These are phyloP conservation scores for Epinephelus cyanopodus DNA, from an alignment of 2,113 vertebrate genomes.

Conservation along the genomic window DNA sequence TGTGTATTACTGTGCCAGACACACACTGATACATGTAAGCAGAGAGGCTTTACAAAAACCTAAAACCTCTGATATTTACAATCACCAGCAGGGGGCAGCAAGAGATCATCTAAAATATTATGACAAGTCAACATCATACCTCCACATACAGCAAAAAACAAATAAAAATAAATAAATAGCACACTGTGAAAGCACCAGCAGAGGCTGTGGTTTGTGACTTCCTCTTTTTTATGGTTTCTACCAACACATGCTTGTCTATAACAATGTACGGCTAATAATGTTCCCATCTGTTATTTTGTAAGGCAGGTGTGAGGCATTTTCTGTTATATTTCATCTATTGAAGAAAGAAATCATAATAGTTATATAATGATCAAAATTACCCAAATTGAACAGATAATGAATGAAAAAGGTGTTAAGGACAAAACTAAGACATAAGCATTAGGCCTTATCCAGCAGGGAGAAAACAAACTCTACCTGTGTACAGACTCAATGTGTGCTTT, in stretches of 20 bases:
- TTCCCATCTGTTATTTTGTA: neutral
- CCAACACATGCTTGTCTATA: neutral
- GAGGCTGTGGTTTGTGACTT: conserved; percentile 18
- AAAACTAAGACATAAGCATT: no score
- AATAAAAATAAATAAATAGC: neutral
- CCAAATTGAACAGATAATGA: neutral
- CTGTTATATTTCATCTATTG: no score
- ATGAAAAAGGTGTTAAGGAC: neutral
- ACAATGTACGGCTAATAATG: neutral
- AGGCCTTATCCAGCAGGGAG: no score
- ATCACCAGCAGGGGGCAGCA: conserved; percentile 8
- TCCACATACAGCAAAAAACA: neutral
- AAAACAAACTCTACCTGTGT: no score
- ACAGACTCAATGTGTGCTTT: neutral
- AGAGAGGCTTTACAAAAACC: conserved; percentile 20
- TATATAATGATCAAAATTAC: neutral
- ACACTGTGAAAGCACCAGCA: conserved; percentile 8
- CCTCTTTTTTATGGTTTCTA: neutral
- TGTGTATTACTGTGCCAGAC: conserved; percentile 47
- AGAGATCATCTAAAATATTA: neutral
- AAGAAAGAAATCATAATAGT: no score
- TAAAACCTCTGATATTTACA: neutral
- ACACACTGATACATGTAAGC: neutral
- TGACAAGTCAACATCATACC: neutral
- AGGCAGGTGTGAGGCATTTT: no score